Base-by-base conservation (phyloP, 2,113 vertebrate genomes). In the Rhagologus leucostigma region DNA sequence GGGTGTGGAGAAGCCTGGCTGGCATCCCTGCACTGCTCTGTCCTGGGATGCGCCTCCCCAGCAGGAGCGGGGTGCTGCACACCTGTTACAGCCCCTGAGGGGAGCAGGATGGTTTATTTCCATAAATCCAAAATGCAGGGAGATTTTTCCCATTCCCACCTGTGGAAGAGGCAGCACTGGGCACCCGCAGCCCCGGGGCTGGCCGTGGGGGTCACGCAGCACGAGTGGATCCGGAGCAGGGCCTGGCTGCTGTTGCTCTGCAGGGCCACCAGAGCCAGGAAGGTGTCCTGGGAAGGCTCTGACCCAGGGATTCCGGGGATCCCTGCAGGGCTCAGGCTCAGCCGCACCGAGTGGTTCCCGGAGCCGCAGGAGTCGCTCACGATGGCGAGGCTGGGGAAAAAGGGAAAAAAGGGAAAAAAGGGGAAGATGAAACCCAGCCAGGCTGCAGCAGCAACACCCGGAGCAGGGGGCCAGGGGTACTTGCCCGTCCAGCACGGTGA, bases 281-380 rank as follows among this genome's bases (percentile, higher is more conserved):
- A 98, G 42, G 92, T 96, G 96, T 84, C 97, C 77, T 27, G 88
- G 60, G 74, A 71, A 73, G 19, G 24, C 30, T 57, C 24, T 0
- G 52, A 3, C 0, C 30, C 24, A 0, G 82, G 6, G 2, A 3
- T 2, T 6, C 26, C 79, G 16, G 37, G 7, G 11, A 35, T 30
- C 42, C 20, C 70, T 0, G 90, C 64, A 20, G 93, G 95, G 88
- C 71, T 82, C 69, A 98, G 87, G 63, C 91, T 98, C 98, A 98
- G 98, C 92, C 92, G 97, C 67, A 97, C 98, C 1, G 95, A 97
- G 96, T 98, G 98, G 97, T 98, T 98, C 12, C 98, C 97, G 16
- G 95, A 98, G 75, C 97, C 93, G 19, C 98, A 98, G 65, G 93
- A 47, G 32, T 98, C 98, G 16, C 97, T 98, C 82, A 98, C 93